phyloP scores from a whole-genome alignment of 2,113 vertebrate genomes.

The Chaenocephalus aceratus region DNA sequence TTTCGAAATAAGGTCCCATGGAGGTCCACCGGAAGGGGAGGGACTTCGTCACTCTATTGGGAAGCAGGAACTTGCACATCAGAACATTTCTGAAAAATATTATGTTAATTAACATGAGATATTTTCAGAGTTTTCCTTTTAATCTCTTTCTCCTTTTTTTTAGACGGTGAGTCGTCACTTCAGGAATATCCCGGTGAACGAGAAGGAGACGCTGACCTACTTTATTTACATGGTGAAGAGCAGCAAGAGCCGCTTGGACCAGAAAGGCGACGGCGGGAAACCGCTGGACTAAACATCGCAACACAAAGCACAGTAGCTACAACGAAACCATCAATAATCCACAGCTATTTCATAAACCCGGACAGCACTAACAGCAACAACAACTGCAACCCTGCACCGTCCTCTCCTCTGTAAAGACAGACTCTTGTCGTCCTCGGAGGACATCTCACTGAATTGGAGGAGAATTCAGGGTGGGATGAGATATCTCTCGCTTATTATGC shows the following conservation, averaged over 20 bases:
- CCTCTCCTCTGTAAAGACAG: slow-evolving; percentile 6
- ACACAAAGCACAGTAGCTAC: not conserved
- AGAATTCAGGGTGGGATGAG: not conserved
- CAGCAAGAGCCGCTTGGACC: slow-evolving; percentile 97
- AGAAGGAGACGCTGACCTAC: slow-evolving; percentile 98
- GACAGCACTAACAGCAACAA: slow-evolving; percentile 9
- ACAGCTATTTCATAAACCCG: not conserved
- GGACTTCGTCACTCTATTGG: too few relatives aligned
- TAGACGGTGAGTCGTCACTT: slow-evolving; percentile 99
- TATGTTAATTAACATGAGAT: not conserved
- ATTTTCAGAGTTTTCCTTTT: not conserved
- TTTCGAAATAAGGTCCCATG: too few relatives aligned
- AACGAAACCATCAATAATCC: not conserved
- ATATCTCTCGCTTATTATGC: not conserved
- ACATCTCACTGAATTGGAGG: not conserved
- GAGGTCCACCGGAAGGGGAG: too few relatives aligned
- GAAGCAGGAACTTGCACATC: not conserved
- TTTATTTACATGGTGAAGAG: slow-evolving; percentile 99
- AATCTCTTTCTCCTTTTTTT: not conserved
- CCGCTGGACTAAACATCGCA: slow-evolving; percentile 88
- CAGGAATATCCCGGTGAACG: slow-evolving; percentile 97
- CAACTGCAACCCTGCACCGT: not conserved
- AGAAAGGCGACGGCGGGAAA: slow-evolving; percentile 92
- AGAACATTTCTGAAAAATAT: not conserved
- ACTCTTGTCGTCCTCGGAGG: slow-evolving; percentile 23